Base-by-base conservation (phyloP, 2,113 vertebrate genomes). In the Spheniscus mendiculus region DNA sequence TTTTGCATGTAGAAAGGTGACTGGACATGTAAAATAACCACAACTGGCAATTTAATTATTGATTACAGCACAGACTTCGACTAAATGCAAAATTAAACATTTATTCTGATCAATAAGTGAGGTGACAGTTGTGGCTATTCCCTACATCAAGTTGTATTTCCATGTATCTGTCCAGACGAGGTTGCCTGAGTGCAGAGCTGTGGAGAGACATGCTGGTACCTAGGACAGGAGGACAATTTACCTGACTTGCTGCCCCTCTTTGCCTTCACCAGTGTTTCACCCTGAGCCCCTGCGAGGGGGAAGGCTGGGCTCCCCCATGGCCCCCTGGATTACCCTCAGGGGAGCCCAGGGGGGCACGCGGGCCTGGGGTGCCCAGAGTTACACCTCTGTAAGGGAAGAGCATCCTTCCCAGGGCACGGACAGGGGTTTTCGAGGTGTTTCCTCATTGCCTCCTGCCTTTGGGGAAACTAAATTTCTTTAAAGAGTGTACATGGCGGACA, bases 81-180 rank as follows among this genome's bases (percentile, higher is more conserved):
- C 86, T 92, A 92, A 91, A 96, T 83, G 73, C 90, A 95, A 92
- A 96, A 97, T 96, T 86, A 97, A 98, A 94, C 90, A 91, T 94
- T 95, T 83, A 97, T 97, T 96, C 58, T 67, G 90, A 92, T 92
- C 88, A 91, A 66, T 95, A 94, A 97, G 89, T 91, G 83, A 92
- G 96, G 82, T 55, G 88, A 47, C 83, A 49, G 77, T 89, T 69
- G 88, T 69, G 86, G 77, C 63, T 71, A 38, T 89, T 96, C 80
- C 83, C 38, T 36, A 4, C 0, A 0, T 85, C 70, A n/a, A 53
- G 73, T 30, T 88, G 56, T 63, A 85, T 96, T 92, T 95, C 65
- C 58, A 6, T 10, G 3, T 30, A 70, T 36, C 42, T 70, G 65
- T 87, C 44, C 23, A 6, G 34, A 0, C n/a, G 29, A 40, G 22